These are phyloP conservation scores for Prochilodus magdalenae DNA, from an alignment of 2,113 vertebrate genomes.

Conservation along the genomic window DNA sequence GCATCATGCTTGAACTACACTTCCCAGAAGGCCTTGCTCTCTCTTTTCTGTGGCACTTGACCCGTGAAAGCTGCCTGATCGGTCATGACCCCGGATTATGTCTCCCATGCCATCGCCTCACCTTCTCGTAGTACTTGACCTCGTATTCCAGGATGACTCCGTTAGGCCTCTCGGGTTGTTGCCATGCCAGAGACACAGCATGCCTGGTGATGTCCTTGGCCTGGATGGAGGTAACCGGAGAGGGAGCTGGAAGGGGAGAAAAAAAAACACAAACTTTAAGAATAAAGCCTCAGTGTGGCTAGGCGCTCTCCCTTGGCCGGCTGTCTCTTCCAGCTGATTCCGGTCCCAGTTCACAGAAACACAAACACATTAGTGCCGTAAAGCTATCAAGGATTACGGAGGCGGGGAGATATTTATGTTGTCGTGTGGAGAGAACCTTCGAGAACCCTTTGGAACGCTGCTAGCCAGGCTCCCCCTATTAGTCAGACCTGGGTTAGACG, in stretches of 20 bases:
- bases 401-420: constrained; percentile 24
- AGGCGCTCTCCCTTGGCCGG: constrained; percentile 2
- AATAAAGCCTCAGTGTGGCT: constrained; percentile 14
- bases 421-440: neutral
- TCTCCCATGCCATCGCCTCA: constrained; percentile 72
- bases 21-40: constrained; percentile 29
- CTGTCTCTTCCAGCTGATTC: constrained; percentile 6
- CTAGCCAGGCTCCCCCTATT: neutral
- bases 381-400: constrained; percentile 41
- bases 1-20: neutral
- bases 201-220: constrained; percentile 95
- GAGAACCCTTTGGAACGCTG: constrained; percentile 8
- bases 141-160: constrained; percentile 98
- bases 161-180: constrained; percentile 94
- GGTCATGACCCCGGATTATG: constrained; percentile 26
- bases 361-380: constrained; percentile 45
- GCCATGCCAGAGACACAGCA: constrained; percentile 91
- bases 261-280: neutral
- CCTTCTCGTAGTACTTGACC: constrained; percentile 99
- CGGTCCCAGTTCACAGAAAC: constrained; percentile 26
- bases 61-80: neutral
- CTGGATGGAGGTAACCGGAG: constrained; percentile 90
- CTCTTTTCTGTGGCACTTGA: neutral
- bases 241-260: constrained; percentile 82
- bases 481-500: neutral